Evolutionary conservation across 2,888 invertebrate genomes (phyloP), one percentile per base, ranked within the genome.

Genomic region (Scaptomyza reducta): DNA sequence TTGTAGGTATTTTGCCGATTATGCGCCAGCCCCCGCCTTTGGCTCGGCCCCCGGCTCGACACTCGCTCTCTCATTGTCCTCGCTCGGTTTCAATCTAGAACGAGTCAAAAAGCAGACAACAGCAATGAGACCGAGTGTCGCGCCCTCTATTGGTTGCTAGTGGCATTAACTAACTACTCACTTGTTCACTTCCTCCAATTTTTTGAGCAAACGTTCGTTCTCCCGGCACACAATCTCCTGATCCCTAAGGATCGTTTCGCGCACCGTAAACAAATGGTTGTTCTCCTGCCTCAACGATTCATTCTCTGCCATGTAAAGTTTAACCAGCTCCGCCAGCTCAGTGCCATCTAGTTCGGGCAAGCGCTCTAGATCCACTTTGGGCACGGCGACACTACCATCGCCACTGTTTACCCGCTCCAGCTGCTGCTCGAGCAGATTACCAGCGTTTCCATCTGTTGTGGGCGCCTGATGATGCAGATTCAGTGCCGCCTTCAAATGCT

Each of bases 201-300:
- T 97, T 91, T 96, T 96, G 56, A 97, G 92, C 65, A 98, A 93
- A 55, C 96, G 93, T 90, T 98, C 98, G 88, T 98, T 98, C 91
- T 98, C 98, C 58, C 96, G 93, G 87, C 97, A 97, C 29, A 98
- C 95, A 38, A 97, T 91, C 91, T 98, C 98, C 90, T 98, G 98
- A 90, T 98, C 98, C 11, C 97, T 92, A 73, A 97, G 93, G 67
- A 97, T 93, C 73, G 95, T 94, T 89, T 98, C 97, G 49, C 96
- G 92, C 0, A 96, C 94, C 35, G 94, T 94, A 92, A 95, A 97
- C 56, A 98, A 92, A 78, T 98, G 97, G 1, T 95, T 94, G 91
- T 98, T 98, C 92, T 98, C 98, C 18, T 94, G 94, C 44, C 97
- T 93, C 54, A 96, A 91, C 0, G 96, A 95, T 29, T 95, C 94